phyloP scores from a whole-genome alignment of 2,113 vertebrate genomes.

The Pholis gunnellus region DNA sequence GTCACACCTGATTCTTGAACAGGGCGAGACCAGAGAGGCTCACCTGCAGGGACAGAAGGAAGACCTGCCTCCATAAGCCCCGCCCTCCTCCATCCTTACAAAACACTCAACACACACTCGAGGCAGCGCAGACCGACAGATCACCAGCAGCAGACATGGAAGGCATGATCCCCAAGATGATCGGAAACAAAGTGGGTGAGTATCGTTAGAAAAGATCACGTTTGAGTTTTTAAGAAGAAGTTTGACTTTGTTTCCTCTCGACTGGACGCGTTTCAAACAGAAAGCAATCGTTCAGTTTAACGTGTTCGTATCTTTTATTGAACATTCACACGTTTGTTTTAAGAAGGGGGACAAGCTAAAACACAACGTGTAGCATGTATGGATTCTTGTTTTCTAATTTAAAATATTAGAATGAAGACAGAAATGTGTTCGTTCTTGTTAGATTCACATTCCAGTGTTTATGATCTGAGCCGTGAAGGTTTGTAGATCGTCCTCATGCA shows the following conservation, averaged over 20 bases:
- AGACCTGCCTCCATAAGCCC: slow-evolving; percentile 25
- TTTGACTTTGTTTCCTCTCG: not conserved
- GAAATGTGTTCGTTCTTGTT: no score
- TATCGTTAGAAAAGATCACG: not conserved
- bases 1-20: slow-evolving; percentile 45
- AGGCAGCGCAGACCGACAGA: no score
- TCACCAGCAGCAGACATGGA: not conserved
- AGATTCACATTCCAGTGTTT: not conserved
- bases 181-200: not conserved
- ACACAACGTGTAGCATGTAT: no score
- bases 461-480: not conserved
- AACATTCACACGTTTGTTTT: no score
- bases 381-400: not conserved
- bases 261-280: not conserved
- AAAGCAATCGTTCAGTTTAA: not conserved
- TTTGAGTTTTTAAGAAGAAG: no score
- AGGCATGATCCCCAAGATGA: accelerated
- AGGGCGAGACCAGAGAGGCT: slow-evolving; percentile 13
- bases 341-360: no score
- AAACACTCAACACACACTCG: not conserved
- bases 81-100: not conserved
- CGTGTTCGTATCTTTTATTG: no score
- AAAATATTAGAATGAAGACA: not conserved
- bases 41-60: not conserved
- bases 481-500: no score